Percentiles rank a stretch among this genome's conserved stretches.
Evolutionary conservation across 1,140 invertebrate genomes (phyloP).

Genomic region (Drosophila melanica): DNA sequence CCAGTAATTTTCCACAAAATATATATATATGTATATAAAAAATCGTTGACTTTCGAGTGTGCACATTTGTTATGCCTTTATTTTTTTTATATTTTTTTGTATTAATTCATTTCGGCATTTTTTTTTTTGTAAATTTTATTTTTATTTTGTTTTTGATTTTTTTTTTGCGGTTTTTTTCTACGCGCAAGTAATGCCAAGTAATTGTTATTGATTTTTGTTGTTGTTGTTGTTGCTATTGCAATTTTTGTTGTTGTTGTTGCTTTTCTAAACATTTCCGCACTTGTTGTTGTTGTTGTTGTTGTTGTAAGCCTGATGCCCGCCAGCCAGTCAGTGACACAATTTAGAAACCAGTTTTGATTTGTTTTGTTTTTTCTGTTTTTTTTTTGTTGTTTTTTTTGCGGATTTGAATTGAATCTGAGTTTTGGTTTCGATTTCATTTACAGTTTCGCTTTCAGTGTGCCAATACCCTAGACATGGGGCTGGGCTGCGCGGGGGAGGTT

Average conservation of each 20-base stretch:
- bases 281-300: constrained; percentile 21
- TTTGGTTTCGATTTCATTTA: constrained; percentile 32
- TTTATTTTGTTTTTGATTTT: constrained; percentile 7
- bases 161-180: constrained; percentile 24
- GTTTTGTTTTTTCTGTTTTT: too few relatives aligned
- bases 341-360: constrained; percentile 67
- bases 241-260: constrained; percentile 33
- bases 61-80: constrained; percentile 14
- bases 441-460: constrained; percentile 27
- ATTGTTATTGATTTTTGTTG: constrained; percentile 76
- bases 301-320: constrained; percentile 49
- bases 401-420: constrained; percentile 42
- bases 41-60: constrained; percentile 14
- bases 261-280: constrained; percentile 60
- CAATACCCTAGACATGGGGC: constrained; percentile 33
- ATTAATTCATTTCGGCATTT: constrained; percentile 20
- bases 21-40: too few relatives aligned
- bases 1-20: constrained; percentile 29
- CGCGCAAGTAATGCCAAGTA: constrained; percentile 72
- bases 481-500: neutral
- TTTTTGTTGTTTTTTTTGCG: constrained; percentile 25
- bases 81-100: constrained; percentile 29
- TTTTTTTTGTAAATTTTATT: constrained; percentile 30
- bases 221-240: constrained; percentile 34
- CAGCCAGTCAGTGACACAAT: constrained; percentile 73